Evolutionary conservation across 2,113 vertebrate genomes (phyloP).

Genomic region (Labrus mixtus): DNA sequence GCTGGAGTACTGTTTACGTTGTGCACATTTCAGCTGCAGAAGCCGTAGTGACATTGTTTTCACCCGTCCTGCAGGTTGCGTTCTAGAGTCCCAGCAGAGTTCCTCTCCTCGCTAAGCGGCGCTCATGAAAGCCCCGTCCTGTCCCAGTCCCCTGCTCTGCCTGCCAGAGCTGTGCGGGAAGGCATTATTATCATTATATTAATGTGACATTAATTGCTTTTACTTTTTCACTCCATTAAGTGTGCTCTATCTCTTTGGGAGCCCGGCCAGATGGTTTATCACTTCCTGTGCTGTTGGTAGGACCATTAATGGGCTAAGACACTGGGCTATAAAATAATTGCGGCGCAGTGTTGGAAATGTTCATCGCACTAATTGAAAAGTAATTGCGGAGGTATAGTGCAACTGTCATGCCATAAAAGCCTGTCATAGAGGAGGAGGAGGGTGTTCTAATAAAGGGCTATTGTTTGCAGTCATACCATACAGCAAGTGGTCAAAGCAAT

Average conservation of each 20-base stretch:
- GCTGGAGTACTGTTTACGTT: conserved; percentile 41
- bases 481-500: conserved; percentile 65
- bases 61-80: conserved; percentile 30
- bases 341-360: conserved; percentile 85
- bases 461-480: conserved; percentile 76
- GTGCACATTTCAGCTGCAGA: conserved; percentile 20
- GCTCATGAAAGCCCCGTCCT: conserved; percentile 39
- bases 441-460: conserved; percentile 70
- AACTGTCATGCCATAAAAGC: conserved; percentile 85
- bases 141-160: conserved; percentile 65
- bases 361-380: conserved; percentile 89
- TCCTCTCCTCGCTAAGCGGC: conserved; percentile 45
- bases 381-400: conserved; percentile 88
- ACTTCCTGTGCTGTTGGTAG: conserved; percentile 84
- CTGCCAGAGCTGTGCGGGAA: conserved; percentile 77
- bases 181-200: conserved; percentile 90
- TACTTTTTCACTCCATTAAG: conserved; percentile 91
- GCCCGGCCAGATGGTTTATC: conserved; percentile 88
- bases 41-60: conserved; percentile 28
- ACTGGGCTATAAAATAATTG: conserved; percentile 89
- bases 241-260: conserved; percentile 88
- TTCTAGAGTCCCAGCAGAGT: conserved; percentile 60
- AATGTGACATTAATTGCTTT: conserved; percentile 91
- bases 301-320: conserved; percentile 87
- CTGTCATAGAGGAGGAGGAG: conserved; percentile 76